Base-by-base conservation (phyloP, 1,140 invertebrate genomes). In the Drosophila parvula region DNA sequence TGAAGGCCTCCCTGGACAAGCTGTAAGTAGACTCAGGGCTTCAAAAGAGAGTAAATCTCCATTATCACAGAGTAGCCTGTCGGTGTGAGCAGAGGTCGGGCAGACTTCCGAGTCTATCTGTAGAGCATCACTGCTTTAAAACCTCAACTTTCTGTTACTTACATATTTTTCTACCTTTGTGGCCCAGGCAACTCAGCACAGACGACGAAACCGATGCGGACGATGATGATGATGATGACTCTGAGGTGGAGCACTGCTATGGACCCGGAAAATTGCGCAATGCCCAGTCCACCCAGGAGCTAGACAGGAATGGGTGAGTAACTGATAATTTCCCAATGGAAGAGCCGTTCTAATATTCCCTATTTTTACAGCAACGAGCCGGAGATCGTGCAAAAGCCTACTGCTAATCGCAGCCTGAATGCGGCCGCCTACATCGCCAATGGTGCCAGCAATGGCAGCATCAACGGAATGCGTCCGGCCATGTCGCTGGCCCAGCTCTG, bases 401-500 rank as follows among this genome's bases (percentile, higher is more conserved):
- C 76, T n/a, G 83, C 62, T 0, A 84, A 82, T 74, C 82, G 83
- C 47, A 86, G 82, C 36, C 60, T 86, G 38, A 85, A 85, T 32
- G 69, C 69, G 3, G 56, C 60, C 11, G 58, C 65, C 6, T 70
- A 73, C 4, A 58, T 77, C 8, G 64, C 81, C 27, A 79, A 83
- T 62, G 78, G 73, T 27, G n/a, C 47, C 43, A 75, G 60, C 36
- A 60, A 47, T 7, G 36, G 57, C 16, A 71, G 58, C 34, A 65
- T 74, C 34, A 63, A 80, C 8, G 93, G 93, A 28, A 83, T 94
- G 78, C 93, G 94, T 74, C 94, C 94, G 51, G 94, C 94, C 28
- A 93, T 94, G 75, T 94, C 94, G 2, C 76, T 94, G 71, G 94
- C 94, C 4, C 92, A 94, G 79, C 86, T 94, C 34, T 94, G 94